A percentile compares a stretch with the other conserved stretches of the same genome.
Evolutionary conservation across 2,888 invertebrate species (phyloP).

Genomic region (Lathronympha strigana): DNA sequence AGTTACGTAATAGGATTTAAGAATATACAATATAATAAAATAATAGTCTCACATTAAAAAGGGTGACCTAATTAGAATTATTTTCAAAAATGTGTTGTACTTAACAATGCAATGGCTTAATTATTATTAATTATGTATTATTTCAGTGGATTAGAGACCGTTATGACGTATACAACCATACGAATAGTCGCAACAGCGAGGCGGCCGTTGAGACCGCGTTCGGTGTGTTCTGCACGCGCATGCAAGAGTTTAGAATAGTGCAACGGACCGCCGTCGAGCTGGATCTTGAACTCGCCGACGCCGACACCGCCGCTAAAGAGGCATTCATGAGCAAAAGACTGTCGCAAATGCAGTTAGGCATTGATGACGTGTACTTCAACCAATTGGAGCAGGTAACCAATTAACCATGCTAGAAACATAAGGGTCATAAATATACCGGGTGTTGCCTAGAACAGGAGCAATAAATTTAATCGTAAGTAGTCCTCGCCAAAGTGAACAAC

Average conservation of each 20-base stretch:
- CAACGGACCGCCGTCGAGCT: conserved; percentile 40
- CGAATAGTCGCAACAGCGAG: conserved; percentile 25
- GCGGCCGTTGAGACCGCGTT: conserved; percentile 47
- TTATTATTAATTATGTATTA: too few relatives aligned
- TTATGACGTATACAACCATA: background rate
- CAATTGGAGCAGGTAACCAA: conserved; percentile 9
- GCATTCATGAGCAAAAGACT: conserved; percentile 25
- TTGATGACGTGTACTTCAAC: background rate
- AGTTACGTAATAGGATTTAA: too few relatives aligned
- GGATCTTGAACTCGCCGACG: conserved; percentile 35
- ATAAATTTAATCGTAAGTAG: too few relatives aligned
- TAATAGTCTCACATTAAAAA: too few relatives aligned
- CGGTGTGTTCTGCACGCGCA: conserved; percentile 44
- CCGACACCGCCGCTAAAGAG: conserved; percentile 37
- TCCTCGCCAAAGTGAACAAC: too few relatives aligned
- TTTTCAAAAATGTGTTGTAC: too few relatives aligned
- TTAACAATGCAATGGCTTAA: too few relatives aligned
- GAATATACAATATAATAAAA: too few relatives aligned
- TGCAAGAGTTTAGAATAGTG: conserved; percentile 50
- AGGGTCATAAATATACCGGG: too few relatives aligned
- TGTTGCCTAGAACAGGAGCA: too few relatives aligned
- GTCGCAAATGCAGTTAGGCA: background rate
- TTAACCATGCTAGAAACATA: too few relatives aligned
- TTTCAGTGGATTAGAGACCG: background rate
- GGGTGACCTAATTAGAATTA: too few relatives aligned